Base-by-base conservation (phyloP, 2,797 vertebrate species). In the Poecile montanus region DNA sequence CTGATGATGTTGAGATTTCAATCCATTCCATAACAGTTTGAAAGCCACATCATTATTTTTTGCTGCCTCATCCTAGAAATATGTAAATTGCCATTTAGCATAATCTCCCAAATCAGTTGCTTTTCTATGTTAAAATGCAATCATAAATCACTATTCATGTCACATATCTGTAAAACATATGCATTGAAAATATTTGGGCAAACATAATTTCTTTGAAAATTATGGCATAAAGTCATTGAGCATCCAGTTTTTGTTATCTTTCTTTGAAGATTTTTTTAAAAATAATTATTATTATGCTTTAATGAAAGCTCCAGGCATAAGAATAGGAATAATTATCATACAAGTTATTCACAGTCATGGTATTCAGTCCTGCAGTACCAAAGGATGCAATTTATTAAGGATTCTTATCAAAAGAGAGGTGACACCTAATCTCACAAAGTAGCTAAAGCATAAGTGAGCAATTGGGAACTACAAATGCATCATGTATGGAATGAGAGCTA, bases 101-200 rank as follows among this genome's bases (percentile, higher is more conserved):
- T 89, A 73, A 79, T 66, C 25, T 94, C 65, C 47, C 38, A 53
- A 66, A 89, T 85, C 44, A 73, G 44, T 50, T 51, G 36, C 30
- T 85, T 91, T 71, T 89, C 61, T 63, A n/a, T 65, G 88, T 54
- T 90, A 71, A 95, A 94, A 67, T 84, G 29, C n/a, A 87, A n/a
- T 18, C 26, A 42, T 62, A 89, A 95, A 70, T 50, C 57, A 77
- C 50, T 63, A 71, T 27, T 13, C 30, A 38, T 40, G 50, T 53
- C 61, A 78, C 34, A 77, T 77, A 77, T 63, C 45, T 67, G 40
- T 74, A 72, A 93, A 91, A 89, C 71, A 71, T 42, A 63, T 2
- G 3, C 34, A 53, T 61, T 32, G 32, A 85, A 93, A 80, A 89
- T 5, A 4, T 76, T 79, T 79, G 53, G 29, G 48, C n/a, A 90